Base-by-base conservation (phyloP, 1,140 invertebrate genomes). In the Drosophila kurseongensis region DNA sequence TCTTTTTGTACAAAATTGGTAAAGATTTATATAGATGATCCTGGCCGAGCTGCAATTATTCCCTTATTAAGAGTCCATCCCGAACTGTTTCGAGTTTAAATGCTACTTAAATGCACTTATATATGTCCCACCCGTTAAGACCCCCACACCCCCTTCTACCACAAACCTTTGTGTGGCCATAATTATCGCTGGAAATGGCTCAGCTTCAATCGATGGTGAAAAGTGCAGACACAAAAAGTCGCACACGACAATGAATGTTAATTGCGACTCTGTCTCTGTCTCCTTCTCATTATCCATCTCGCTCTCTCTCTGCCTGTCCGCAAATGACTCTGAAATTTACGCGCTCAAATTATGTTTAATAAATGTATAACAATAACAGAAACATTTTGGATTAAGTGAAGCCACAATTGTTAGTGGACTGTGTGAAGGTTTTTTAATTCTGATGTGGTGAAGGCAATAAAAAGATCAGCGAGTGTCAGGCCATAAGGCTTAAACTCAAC, bases 221-320 rank as follows among this genome's bases (percentile, higher is more conserved):
- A 66, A 60, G 56, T 50, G 41, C 48, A 52, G 44, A 50, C 36
- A 42, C 61, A 80, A 88, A 88, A 78, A 83, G 77, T 78, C 68
- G 75, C 84, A 84, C 57, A 88, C 78, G 88, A 88, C 84, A 88
- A 88, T 88, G 84, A 88, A 88, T 88, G 86, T 88, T 88, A 88
- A 88, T 88, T 88, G 85, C 78, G 78, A 75, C 29, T 32, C 38
- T 65, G 47, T 48, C 35, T 8, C n/a, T 50, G 40, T 59, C 57
- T 29, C 16, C 10, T 12, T n/a, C 57, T 50, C 57, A 67, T 67
- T 41, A 48, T 8, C 45, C 35, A n/a, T 35, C 47, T 51, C 23
- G 5, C 14, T 13, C 29, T 18, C 5, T 8, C 29, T 9, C 47
- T 16, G 54, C 47, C 40, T 36, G 65, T 52, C 40, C 38, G 4